Percentiles rank a stretch among this genome's conserved stretches.
phyloP scores from a whole-genome alignment of 2,888 invertebrate genomes.

The Trachelus tabidus region DNA sequence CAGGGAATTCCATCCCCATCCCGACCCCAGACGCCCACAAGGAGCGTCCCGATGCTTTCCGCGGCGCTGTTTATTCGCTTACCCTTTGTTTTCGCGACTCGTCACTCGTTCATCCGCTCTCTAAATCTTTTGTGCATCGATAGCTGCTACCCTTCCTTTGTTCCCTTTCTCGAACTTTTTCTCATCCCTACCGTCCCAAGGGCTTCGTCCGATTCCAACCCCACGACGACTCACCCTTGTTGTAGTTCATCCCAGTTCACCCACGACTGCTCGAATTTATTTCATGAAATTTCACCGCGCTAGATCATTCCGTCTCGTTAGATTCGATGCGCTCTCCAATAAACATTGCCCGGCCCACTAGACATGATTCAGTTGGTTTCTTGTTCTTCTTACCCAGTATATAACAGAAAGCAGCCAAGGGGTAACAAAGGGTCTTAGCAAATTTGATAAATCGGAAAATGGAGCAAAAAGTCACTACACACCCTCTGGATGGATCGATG shows the following conservation, averaged over 20 bases:
- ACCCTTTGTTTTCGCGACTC: conserved; percentile 24
- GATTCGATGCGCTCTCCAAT: conserved; percentile 1
- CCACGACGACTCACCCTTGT: background rate
- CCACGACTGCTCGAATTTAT: conserved; percentile 10
- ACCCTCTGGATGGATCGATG: background rate
- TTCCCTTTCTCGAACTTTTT: conserved; percentile 2
- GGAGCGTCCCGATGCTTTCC: conserved; percentile 13
- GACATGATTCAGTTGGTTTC: background rate
- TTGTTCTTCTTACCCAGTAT: background rate
- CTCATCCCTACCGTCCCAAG: conserved; percentile 10
- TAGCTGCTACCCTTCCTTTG: conserved; percentile 19
- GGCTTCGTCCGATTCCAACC: background rate
- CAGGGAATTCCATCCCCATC: background rate
- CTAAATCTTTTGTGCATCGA: conserved; percentile 33
- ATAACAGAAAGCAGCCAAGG: background rate
- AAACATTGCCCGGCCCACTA: background rate
- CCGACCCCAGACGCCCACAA: conserved; percentile 10
- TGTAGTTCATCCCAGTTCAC: background rate
- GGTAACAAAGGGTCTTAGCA: background rate
- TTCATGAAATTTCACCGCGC: background rate
- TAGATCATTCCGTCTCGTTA: background rate
- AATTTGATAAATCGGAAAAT: background rate
- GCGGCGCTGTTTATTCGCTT: conserved; percentile 32
- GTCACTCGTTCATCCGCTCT: conserved; percentile 26
- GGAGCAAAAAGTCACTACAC: background rate